phyloP scores from a whole-genome alignment of 2,888 invertebrate species.

The Alcis repandata region DNA sequence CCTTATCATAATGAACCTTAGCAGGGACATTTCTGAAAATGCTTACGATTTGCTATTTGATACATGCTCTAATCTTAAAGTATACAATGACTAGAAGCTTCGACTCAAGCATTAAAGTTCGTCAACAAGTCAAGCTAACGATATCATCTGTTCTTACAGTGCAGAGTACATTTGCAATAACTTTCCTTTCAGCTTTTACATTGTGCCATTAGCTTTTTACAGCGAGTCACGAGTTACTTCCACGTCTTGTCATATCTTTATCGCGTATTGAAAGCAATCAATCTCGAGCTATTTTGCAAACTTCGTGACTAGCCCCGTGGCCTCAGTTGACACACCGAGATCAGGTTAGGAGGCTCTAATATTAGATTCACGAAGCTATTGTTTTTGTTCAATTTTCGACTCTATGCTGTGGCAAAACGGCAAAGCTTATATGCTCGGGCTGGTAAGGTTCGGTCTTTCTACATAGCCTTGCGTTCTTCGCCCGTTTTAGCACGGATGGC shows the following conservation, averaged over 20 bases:
- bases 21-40: too few species aligned
- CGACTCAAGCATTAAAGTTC: background rate
- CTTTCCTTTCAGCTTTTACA: slow-evolving; percentile 19
- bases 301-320: slow-evolving; percentile 28
- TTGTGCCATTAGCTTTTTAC: slow-evolving; percentile 13
- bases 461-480: slow-evolving; percentile 13
- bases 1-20: too few species aligned
- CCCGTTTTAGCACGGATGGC: slow-evolving; percentile 30
- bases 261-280: slow-evolving; percentile 20
- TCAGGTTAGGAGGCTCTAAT: slow-evolving; percentile 7
- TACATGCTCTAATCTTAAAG: too few species aligned
- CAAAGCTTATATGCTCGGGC: background rate
- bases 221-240: slow-evolving; percentile 27
- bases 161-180: background rate
- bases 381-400: slow-evolving; percentile 4
- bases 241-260: slow-evolving; percentile 14
- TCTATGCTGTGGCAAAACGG: background rate
- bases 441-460: slow-evolving; percentile 10
- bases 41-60: too few species aligned
- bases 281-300: slow-evolving; percentile 20
- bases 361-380: background rate
- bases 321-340: slow-evolving; percentile 25
- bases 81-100: background rate
- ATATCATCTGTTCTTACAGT: too few species aligned
- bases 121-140: background rate